phyloP scores from a whole-genome alignment of 1,140 invertebrate genomes.

The Tetramorium alpestre region DNA sequence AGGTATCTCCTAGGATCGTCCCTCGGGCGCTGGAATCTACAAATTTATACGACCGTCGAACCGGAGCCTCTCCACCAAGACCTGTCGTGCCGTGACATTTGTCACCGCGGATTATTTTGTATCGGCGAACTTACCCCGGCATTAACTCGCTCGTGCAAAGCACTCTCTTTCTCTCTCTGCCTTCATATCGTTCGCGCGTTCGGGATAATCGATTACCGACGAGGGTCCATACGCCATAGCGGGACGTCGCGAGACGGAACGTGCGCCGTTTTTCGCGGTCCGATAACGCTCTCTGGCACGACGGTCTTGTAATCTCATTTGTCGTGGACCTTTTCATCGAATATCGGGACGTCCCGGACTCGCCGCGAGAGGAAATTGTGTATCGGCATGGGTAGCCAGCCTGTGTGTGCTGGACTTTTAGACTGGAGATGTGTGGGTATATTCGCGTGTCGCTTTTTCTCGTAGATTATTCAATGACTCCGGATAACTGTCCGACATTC shows the following conservation, averaged over 20 bases:
- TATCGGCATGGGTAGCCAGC: not conserved
- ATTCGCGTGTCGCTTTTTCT: not conserved
- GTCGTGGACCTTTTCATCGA: constrained; percentile 52
- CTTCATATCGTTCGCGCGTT: not conserved
- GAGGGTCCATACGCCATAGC: not conserved
- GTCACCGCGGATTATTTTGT: constrained; percentile 56
- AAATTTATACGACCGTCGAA: constrained; percentile 71
- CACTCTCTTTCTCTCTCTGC: not conserved
- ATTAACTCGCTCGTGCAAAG: constrained; percentile 42
- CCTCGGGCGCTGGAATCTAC: constrained; percentile 55
- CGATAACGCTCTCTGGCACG: constrained; percentile 66
- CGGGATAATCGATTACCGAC: constrained; percentile 41
- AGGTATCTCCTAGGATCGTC: constrained; percentile 43
- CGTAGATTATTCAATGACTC: not conserved
- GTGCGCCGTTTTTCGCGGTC: constrained; percentile 53
- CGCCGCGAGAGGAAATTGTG: constrained; percentile 9
- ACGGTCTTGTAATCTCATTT: constrained; percentile 72
- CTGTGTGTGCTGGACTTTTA: not conserved
- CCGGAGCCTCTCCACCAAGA: constrained; percentile 4
- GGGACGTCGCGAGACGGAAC: constrained; percentile 22
- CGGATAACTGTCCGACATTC: not conserved
- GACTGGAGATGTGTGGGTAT: not conserved
- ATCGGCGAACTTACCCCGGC: constrained; percentile 34
- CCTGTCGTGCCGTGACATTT: constrained; percentile 40
- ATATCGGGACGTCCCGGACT: constrained; percentile 19